Evolutionary conservation across 1,140 invertebrate genomes (phyloP).

Genomic region (Arion vulgaris): DNA sequence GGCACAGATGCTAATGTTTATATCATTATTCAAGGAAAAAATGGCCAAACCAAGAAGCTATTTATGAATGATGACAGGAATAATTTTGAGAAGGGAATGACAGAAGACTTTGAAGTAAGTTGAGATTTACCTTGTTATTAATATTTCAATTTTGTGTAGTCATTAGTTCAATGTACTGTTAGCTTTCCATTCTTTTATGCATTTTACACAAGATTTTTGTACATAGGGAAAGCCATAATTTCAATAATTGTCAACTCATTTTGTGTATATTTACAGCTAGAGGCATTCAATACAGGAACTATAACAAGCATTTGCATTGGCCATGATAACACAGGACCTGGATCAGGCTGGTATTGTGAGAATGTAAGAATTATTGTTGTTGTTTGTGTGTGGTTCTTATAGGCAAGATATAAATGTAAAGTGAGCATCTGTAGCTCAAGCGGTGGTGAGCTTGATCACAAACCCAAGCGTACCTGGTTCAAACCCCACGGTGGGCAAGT

Average conservation of each 20-base stretch:
- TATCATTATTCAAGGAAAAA: constrained; percentile 60
- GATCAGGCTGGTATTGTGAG: constrained; percentile 65
- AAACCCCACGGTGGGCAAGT: too few relatives aligned
- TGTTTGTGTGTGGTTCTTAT: background rate
- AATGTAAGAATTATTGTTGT: constrained; percentile 47
- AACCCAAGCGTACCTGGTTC: too few relatives aligned
- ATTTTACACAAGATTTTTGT: constrained; percentile 1
- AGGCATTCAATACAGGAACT: constrained; percentile 57
- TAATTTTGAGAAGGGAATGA: constrained; percentile 64
- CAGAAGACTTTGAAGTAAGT: constrained; percentile 65
- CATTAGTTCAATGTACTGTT: too few relatives aligned
- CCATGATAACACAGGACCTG: constrained; percentile 64
- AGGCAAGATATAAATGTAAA: too few relatives aligned
- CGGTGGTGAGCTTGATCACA: too few relatives aligned
- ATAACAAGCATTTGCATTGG: constrained; percentile 62
- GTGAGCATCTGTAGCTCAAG: too few relatives aligned
- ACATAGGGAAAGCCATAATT: too few relatives aligned
- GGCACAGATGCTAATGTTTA: constrained; percentile 72
- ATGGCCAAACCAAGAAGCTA: constrained; percentile 57
- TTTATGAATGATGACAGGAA: constrained; percentile 62
- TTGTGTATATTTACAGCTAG: background rate
- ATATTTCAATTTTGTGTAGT: too few relatives aligned
- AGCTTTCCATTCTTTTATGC: too few relatives aligned
- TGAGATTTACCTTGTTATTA: background rate
- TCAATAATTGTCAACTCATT: too few relatives aligned